Evolutionary conservation across 2,797 vertebrate species (phyloP).

Genomic region (Mus spretus): DNA sequence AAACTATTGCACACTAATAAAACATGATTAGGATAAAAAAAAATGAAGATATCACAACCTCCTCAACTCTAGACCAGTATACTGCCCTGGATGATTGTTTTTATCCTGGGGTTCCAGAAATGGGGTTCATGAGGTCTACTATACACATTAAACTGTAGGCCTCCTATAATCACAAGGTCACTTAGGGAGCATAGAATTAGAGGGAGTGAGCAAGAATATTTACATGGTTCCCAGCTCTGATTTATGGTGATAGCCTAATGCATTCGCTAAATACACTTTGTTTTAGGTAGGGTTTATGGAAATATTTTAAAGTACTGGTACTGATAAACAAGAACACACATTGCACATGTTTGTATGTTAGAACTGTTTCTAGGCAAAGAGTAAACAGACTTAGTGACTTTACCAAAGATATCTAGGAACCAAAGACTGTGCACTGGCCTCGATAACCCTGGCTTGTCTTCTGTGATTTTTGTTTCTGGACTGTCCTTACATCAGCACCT

Average conservation of each 20-base stretch:
- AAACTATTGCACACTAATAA: conserved; percentile 58
- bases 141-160: conserved; percentile 9
- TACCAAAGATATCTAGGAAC: background rate
- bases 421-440: background rate
- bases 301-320: background rate
- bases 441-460: background rate
- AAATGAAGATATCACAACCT: background rate
- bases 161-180: conserved; percentile 49
- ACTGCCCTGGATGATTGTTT: background rate
- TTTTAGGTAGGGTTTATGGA: background rate
- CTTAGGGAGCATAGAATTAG: conserved; percentile 46
- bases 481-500: background rate
- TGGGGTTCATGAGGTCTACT: background rate
- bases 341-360: background rate
- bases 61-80: background rate
- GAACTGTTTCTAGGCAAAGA: background rate
- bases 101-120: background rate
- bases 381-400: background rate
- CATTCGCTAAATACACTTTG: background rate
- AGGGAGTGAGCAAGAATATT: conserved; percentile 26
- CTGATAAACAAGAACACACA: background rate
- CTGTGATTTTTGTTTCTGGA: background rate
- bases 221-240: background rate
- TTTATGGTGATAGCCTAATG: background rate
- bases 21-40: conserved; percentile 25